Evolutionary conservation across 1,140 invertebrate species (phyloP), one percentile per base, ranked within the genome.

Genomic region (Scylla paramamosain): DNA sequence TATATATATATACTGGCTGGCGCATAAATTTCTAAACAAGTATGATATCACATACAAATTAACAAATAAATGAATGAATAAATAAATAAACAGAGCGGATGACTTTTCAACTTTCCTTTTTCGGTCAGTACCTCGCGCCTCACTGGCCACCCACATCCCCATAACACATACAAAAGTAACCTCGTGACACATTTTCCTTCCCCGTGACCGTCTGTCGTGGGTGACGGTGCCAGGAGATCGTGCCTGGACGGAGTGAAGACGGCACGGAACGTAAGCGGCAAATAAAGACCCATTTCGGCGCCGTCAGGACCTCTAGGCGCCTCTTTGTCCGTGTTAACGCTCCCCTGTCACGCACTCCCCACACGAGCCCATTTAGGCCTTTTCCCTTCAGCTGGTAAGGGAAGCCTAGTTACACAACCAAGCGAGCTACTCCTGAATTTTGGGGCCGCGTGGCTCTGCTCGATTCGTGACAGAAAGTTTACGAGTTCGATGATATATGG

Each of bases 131-230:
- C 12, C 52, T 20, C 52, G 52, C 52, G 52, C 52, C 10, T 59
- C 52, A 59, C 52, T 14, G 10, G 12, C 16, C 52, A 59, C 52
- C 52, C 52, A 59, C 67, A n/a, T 77, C 67, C 25, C 67, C 67
- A n/a, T n/a, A 77, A n/a, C 67, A n/a, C 67, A 77, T 77, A n/a
- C 52, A 59, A 25, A 52, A 25, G 67, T 8, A 20, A 77, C 67
- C 67, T n/a, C 67, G 20, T 77, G n/a, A 77, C 67, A 77, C 67
- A 77, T 77, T 77, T 77, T 77, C 52, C 52, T 59, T 59, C 67
- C 67, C 67, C 52, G 10, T 59, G 52, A 12, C 52, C 52, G 52
- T 59, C 10, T 59, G 52, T 77, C 20, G 67, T 7, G n/a, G 67
- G 10, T n/a, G 8, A 77, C 67, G 12, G 67, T 77, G 67, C 20